Conservation (phyloP, 2,888 invertebrate genomes). For the Megastigmus dorsalis region DNA sequence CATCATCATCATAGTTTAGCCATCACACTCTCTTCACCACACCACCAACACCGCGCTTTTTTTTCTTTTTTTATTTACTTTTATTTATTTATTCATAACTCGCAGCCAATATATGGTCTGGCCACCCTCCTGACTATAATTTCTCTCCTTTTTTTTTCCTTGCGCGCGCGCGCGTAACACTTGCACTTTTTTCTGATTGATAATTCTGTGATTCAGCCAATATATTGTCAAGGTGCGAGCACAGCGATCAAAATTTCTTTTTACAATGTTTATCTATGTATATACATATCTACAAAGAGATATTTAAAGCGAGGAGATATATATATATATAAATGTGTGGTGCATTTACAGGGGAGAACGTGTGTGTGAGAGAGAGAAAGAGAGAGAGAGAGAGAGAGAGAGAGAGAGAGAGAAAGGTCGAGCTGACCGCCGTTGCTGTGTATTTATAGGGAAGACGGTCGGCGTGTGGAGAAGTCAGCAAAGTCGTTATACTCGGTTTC, state of each 20-base stretch:
- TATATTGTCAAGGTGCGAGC: no score
- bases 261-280: not conserved
- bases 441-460: no score
- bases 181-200: constrained; percentile 20
- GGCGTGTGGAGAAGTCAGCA: no score
- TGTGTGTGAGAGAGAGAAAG: not conserved
- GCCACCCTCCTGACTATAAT: not conserved
- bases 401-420: not conserved
- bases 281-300: not conserved
- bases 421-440: no score
- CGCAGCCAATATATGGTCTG: no score
- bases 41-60: not conserved
- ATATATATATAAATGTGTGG: not conserved
- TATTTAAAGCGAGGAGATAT: not conserved
- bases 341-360: no score
- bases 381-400: not conserved
- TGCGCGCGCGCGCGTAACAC: no score
- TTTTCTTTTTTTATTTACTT: not conserved
- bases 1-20: not conserved
- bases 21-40: not conserved
- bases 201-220: no score
- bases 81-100: no score
- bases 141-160: not conserved
- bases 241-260: no score
- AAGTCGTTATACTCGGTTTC: no score